Evolutionary conservation across 2,888 invertebrate species (phyloP), one percentile per base, ranked within the genome.

Genomic region (Rhagium mordax): DNA sequence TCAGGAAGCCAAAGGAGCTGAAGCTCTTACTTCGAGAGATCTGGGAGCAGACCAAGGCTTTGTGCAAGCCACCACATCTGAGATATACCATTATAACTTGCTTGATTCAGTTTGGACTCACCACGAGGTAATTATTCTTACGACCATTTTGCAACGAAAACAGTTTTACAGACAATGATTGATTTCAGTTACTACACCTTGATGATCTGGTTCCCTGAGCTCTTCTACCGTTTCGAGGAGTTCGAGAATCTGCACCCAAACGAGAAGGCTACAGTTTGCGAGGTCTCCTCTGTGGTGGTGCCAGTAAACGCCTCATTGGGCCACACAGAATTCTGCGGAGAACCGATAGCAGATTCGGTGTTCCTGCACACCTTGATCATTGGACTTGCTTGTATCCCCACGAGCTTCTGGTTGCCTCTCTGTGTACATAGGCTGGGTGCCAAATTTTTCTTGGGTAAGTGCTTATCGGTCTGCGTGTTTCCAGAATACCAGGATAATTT

Each of bases 121-220:
- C 95, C 51, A 93, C 94, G 65, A 93, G 93, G 93, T 93, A 85
- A 86, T 13, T 49, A 7, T n/a, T n/a, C n/a, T n/a, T n/a, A n/a
- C n/a, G n/a, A n/a, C n/a, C n/a, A n/a, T n/a, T n/a, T n/a, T n/a
- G n/a, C n/a, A n/a, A n/a, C n/a, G n/a, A n/a, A n/a, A n/a, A n/a
- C n/a, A n/a, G n/a, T n/a, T n/a, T n/a, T n/a, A n/a, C n/a, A n/a
- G n/a, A n/a, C n/a, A n/a, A n/a, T n/a, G n/a, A n/a, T n/a, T n/a
- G n/a, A n/a, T n/a, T n/a, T 51, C 3, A 96, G 96, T 84, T 96
- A 96, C 88, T 96, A 96, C 87, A 96, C 96, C 6, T 88, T 96
- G 53, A 96, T 96, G 94, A 92, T 96, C 86, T 97, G 96, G 96
- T 96, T 96, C 88, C 96, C 96, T 13, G 96, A 96, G 87, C 88